phyloP scores from a whole-genome alignment of 2,888 invertebrate species.

The Lasioglossum malachurum region DNA sequence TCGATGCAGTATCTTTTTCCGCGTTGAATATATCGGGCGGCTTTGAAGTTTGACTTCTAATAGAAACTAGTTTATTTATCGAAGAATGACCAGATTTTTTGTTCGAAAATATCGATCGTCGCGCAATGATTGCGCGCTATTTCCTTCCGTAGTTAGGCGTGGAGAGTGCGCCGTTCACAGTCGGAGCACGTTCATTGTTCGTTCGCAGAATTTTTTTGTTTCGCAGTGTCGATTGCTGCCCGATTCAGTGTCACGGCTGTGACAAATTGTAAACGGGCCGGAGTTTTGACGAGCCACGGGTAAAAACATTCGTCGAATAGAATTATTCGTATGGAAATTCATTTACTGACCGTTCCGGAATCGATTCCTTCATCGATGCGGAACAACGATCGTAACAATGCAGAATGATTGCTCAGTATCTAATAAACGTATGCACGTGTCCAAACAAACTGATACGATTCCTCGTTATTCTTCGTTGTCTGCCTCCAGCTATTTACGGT shows the following conservation, averaged over 20 bases:
- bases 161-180: not conserved
- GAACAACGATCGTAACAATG: conserved; percentile 37
- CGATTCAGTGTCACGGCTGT: not conserved
- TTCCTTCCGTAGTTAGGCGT: not conserved
- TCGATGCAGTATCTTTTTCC: not conserved
- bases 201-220: not conserved
- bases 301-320: conserved; percentile 25
- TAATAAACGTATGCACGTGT: conserved; percentile 28
- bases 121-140: not conserved
- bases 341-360: conserved; percentile 35
- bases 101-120: not conserved
- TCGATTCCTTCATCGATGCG: conserved; percentile 38
- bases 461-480: not conserved
- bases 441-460: not conserved
- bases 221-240: not conserved
- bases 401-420: conserved; percentile 32
- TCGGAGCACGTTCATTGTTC: no score
- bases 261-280: conserved; percentile 16
- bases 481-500: not conserved
- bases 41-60: not conserved
- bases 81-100: not conserved
- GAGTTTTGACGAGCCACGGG: conserved; percentile 12
- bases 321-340: conserved; percentile 47
- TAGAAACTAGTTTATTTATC: not conserved
- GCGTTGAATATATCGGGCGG: not conserved